Conservation (phyloP, 2,797 vertebrate species). For the Coendou prehensilis region DNA sequence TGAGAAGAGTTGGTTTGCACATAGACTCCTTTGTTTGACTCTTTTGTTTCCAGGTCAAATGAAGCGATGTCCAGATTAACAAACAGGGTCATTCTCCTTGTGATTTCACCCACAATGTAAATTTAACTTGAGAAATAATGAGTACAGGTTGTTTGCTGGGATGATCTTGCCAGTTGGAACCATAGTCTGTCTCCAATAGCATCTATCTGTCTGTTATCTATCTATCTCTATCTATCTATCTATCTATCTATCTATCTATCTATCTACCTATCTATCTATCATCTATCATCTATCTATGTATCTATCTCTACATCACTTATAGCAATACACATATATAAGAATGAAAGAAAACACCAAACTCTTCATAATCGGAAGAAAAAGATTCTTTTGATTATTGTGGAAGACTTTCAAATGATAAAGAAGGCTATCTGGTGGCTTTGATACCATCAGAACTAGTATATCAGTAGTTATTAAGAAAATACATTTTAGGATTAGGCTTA, state of each 20-base stretch:
- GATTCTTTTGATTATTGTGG: background rate
- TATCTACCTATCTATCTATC: background rate
- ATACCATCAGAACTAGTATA: background rate
- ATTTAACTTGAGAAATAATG: slow-evolving; percentile 3
- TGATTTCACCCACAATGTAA: background rate
- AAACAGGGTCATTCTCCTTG: background rate
- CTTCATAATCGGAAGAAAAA: background rate
- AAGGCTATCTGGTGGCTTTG: background rate
- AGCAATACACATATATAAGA: background rate
- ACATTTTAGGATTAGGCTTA: background rate
- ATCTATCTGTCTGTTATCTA: too few species aligned
- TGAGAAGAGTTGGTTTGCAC: background rate
- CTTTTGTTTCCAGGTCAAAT: background rate
- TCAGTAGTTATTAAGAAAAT: background rate
- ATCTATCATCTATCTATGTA: background rate
- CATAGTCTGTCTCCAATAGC: background rate
- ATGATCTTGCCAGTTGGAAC: background rate
- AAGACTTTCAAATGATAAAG: background rate
- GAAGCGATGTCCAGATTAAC: background rate
- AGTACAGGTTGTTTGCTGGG: background rate
- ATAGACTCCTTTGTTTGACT: background rate
- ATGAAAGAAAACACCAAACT: background rate
- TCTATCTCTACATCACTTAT: background rate
- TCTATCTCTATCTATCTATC: too few species aligned
- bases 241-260: background rate